Conservation (phyloP, 2,888 invertebrate species). For the Habroteleia sp. region DNA sequence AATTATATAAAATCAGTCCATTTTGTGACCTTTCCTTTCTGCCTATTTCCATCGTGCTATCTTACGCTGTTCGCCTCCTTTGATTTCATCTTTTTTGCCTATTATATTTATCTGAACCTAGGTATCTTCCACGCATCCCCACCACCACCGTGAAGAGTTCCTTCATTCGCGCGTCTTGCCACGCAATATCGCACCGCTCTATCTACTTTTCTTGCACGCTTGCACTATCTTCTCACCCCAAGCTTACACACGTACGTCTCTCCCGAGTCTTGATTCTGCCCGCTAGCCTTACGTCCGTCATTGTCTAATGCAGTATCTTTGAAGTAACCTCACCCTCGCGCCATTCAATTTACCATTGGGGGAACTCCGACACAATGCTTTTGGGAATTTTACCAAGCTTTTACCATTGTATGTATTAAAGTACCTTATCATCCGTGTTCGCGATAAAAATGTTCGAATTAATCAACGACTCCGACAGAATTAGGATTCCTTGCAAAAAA, state of each 20-base stretch:
- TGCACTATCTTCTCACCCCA: constrained; percentile 40
- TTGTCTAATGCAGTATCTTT: constrained; percentile 32
- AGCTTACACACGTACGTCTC: constrained; percentile 17
- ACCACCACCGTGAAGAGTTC: constrained; percentile 1
- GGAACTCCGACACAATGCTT: constrained; percentile 5
- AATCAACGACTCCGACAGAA: neutral
- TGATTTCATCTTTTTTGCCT: constrained; percentile 29
- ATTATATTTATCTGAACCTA: constrained; percentile 37
- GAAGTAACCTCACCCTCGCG: constrained; percentile 18
- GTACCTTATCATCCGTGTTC: constrained; percentile 9
- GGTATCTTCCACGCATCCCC: constrained; percentile 27
- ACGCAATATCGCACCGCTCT: constrained; percentile 47
- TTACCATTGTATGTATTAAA: constrained; percentile 3
- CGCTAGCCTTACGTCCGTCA: constrained; percentile 16
- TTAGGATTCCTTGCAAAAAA: too few relatives aligned
- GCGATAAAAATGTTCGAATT: constrained; percentile 5
- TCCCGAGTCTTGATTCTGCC: constrained; percentile 26
- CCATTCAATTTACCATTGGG: constrained; percentile 24
- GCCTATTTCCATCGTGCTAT: constrained; percentile 21
- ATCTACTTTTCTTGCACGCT: constrained; percentile 52
- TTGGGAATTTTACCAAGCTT: constrained; percentile 14
- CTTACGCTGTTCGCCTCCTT: constrained; percentile 19
- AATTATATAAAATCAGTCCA: too few relatives aligned
- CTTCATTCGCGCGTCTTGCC: constrained; percentile 47
- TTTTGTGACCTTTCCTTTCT: too few relatives aligned